phyloP scores from a whole-genome alignment of 2,888 invertebrate genomes.

The Microctonus brassicae region DNA sequence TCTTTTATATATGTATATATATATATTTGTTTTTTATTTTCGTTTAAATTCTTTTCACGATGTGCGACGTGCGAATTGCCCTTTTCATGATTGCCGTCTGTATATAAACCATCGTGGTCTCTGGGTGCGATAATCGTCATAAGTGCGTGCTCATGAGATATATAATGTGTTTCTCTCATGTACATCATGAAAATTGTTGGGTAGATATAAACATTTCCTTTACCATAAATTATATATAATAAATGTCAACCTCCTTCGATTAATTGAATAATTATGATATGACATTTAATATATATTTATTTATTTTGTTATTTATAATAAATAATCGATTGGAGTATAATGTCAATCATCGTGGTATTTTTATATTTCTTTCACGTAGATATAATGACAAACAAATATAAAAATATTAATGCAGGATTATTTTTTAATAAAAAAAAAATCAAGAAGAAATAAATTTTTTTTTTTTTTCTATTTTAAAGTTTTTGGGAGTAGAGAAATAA shows the following conservation, averaged over 20 bases:
- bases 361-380: too few species aligned
- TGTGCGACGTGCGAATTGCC: conserved; percentile 34
- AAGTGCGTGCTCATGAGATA: conserved; percentile 22
- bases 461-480: background rate
- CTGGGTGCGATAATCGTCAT: conserved; percentile 13
- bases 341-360: too few species aligned
- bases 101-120: background rate
- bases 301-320: background rate
- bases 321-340: background rate
- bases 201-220: background rate
- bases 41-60: conserved; percentile 30
- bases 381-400: too few species aligned
- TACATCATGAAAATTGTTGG: background rate
- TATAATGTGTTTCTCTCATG: conserved; percentile 12
- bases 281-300: background rate
- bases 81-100: conserved; percentile 29
- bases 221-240: background rate
- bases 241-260: background rate
- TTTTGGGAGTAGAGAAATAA: conserved; percentile 44
- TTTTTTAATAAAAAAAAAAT: too few species aligned
- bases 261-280: background rate
- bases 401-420: too few species aligned
- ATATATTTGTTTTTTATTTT: too few species aligned
- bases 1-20: background rate
- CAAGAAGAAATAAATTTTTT: too few species aligned